These are phyloP conservation scores for Zaprionus gabonicus DNA, from an alignment of 1,140 invertebrate species.

Conservation along the genomic window DNA sequence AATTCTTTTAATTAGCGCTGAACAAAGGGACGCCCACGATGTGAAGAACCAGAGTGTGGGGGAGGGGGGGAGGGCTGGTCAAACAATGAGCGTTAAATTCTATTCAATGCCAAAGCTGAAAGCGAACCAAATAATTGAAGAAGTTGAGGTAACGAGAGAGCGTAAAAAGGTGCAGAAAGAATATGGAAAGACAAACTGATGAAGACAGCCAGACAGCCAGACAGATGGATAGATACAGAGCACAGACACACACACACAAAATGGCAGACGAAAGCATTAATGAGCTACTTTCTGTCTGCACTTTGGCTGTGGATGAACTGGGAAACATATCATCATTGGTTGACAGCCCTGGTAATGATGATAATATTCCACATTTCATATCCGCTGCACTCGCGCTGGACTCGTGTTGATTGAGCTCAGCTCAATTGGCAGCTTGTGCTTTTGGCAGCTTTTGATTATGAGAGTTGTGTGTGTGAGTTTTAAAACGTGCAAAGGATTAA, in stretches of 20 bases:
- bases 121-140: conserved; percentile 78
- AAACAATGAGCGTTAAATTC: conserved; percentile 80
- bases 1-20: conserved; percentile 78
- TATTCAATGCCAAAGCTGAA: conserved; percentile 77
- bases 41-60: neutral
- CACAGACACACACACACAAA: conserved; percentile 8
- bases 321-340: conserved; percentile 31
- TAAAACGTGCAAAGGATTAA: conserved; percentile 4
- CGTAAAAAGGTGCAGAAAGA: conserved; percentile 26
- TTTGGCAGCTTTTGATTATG: conserved; percentile 27
- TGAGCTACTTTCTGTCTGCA: conserved; percentile 16
- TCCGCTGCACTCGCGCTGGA: conserved; percentile 1
- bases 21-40: conserved; percentile 61
- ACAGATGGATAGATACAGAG: conserved; percentile 6
- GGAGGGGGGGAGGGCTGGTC: conserved; percentile 14
- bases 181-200: conserved; percentile 10
- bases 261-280: conserved; percentile 43
- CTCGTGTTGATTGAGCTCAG: conserved; percentile 30
- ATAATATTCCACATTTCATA: conserved; percentile 23
- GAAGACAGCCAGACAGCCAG: conserved; percentile 11
- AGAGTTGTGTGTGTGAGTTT: neutral
- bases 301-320: neutral
- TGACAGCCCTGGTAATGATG: conserved; percentile 6
- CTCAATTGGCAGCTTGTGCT: conserved; percentile 31
- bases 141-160: conserved; percentile 51